Conservation (phyloP, 2,888 invertebrate genomes). For the Peribatodes rhomboidaria region DNA sequence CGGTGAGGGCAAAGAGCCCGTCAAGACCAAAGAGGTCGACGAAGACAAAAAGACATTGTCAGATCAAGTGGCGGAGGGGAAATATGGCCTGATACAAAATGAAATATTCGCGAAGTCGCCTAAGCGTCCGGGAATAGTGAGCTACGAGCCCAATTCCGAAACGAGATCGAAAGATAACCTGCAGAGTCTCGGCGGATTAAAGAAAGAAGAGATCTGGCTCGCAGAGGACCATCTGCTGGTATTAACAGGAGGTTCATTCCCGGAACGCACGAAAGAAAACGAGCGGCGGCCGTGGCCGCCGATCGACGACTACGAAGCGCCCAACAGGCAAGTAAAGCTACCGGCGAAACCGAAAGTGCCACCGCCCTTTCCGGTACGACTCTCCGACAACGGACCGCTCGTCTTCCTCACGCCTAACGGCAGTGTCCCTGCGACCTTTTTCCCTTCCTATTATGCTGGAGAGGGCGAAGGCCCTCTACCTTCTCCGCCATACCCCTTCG, state of each 20-base stretch:
- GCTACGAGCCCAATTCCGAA: constrained; percentile 93
- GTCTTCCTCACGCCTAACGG: constrained; percentile 94
- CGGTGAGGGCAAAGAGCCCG: constrained; percentile 88
- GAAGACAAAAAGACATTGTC: constrained; percentile 94
- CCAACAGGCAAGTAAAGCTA: constrained; percentile 93
- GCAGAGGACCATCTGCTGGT: constrained; percentile 95
- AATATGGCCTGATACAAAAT: constrained; percentile 95
- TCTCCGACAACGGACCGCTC: constrained; percentile 94
- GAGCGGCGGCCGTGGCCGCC: constrained; percentile 89
- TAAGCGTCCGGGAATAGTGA: constrained; percentile 93
- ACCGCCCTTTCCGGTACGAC: constrained; percentile 97
- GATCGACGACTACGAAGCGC: constrained; percentile 94
- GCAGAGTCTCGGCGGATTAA: constrained; percentile 92
- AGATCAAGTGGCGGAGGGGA: constrained; percentile 96
- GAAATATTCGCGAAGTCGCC: constrained; percentile 91
- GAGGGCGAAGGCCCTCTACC: constrained; percentile 85
- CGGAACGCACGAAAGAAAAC: constrained; percentile 81
- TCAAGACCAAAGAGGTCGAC: constrained; percentile 83
- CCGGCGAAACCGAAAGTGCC: constrained; percentile 94
- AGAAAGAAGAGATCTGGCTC: constrained; percentile 95
- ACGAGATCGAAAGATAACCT: constrained; percentile 92
- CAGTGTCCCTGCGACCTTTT: constrained; percentile 90
- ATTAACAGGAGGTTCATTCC: constrained; percentile 92
- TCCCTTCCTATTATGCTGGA: constrained; percentile 89
- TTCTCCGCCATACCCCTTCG: constrained; percentile 87